Evolutionary conservation across 2,888 invertebrate genomes (phyloP).

Genomic region (Pogonocherus hispidulus): DNA sequence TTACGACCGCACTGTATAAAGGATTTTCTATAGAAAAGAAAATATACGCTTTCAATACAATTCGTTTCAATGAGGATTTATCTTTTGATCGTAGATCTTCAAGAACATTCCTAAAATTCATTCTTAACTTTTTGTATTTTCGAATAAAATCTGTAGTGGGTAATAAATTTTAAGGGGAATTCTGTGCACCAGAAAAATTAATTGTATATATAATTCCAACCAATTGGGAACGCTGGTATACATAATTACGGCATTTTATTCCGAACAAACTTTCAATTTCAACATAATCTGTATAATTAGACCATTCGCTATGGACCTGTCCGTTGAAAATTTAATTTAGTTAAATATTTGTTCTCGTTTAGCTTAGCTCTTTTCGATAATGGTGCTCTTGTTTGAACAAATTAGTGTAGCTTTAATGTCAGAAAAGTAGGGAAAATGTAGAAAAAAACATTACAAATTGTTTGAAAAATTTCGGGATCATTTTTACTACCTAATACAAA

Average conservation of each 20-base stretch:
- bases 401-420: background rate
- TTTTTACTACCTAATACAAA: too few relatives aligned
- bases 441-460: background rate
- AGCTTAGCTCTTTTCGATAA: background rate
- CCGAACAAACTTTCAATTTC: constrained; percentile 1
- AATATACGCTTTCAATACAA: too few relatives aligned
- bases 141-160: too few relatives aligned
- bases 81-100: too few relatives aligned
- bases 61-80: too few relatives aligned
- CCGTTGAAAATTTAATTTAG: background rate
- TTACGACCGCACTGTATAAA: too few relatives aligned
- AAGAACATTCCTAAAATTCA: too few relatives aligned
- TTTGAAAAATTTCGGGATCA: background rate
- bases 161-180: too few relatives aligned
- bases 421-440: background rate
- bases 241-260: background rate
- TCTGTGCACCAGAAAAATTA: background rate
- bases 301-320: background rate
- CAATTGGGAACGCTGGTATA: background rate
- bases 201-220: background rate
- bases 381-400: background rate
- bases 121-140: too few relatives aligned
- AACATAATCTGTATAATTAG: background rate
- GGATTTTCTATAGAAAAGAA: too few relatives aligned
- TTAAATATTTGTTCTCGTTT: constrained; percentile 2